Percentiles rank a stretch among this genome's conserved stretches.
Evolutionary conservation across 2,888 invertebrate genomes (phyloP).

Genomic region (Harpalus rufipes): DNA sequence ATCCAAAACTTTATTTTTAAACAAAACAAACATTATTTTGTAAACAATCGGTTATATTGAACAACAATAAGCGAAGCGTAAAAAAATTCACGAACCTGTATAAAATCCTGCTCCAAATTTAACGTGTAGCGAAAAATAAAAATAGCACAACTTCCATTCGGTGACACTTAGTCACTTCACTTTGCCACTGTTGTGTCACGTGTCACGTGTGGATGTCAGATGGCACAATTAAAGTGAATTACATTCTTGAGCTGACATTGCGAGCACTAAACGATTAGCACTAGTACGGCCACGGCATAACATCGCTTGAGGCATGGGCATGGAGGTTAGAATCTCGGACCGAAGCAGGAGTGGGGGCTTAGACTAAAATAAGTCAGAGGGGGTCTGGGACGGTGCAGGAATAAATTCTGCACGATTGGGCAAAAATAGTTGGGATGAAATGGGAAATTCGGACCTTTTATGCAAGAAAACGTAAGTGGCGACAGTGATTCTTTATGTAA

Average conservation of each 20-base stretch:
- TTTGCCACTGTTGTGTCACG: background rate
- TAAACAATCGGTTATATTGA: too few relatives aligned
- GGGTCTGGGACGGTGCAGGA: background rate
- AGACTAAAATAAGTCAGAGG: slow-evolving; percentile 9
- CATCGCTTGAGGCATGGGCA: background rate
- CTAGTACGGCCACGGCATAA: background rate
- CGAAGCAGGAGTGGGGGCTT: slow-evolving; percentile 30
- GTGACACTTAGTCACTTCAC: background rate
- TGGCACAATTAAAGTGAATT: slow-evolving; percentile 48
- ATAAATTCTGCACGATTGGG: background rate
- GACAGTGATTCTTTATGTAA: background rate
- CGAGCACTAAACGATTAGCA: slow-evolving; percentile 10
- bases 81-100: too few relatives aligned
- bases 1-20: too few relatives aligned
- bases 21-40: too few relatives aligned
- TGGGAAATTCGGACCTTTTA: background rate
- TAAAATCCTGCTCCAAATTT: too few relatives aligned
- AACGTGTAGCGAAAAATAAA: too few relatives aligned
- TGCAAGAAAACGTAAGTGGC: background rate
- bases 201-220: slow-evolving; percentile 13
- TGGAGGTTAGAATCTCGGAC: slow-evolving; percentile 13
- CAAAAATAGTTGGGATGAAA: background rate
- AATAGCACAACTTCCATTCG: background rate
- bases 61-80: too few relatives aligned
- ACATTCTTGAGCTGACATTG: slow-evolving; percentile 32